Percentiles rank a stretch among this genome's conserved stretches.
Conservation (phyloP, 2,113 vertebrate species). For the Chloebia gouldiae region DNA sequence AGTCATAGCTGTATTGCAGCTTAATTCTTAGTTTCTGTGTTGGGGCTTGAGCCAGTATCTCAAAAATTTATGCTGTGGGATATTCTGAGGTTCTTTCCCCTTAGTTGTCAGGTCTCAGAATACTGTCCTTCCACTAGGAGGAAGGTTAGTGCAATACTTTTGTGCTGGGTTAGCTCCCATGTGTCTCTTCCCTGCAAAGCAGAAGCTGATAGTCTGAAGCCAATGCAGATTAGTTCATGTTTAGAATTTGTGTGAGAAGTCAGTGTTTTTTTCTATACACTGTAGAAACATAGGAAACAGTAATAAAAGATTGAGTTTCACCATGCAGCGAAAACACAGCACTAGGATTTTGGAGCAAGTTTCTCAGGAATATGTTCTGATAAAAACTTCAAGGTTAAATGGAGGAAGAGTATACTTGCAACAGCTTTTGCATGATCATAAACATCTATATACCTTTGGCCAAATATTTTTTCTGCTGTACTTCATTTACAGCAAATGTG, state of each 20-base stretch:
- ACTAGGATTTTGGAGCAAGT: background rate
- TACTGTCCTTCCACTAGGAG: background rate
- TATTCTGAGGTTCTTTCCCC: background rate
- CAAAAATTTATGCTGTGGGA: background rate
- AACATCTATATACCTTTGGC: background rate
- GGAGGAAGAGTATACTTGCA: background rate
- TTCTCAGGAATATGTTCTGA: background rate
- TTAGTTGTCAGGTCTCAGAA: background rate
- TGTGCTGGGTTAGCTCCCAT: background rate
- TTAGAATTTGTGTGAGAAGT: background rate
- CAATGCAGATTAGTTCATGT: background rate
- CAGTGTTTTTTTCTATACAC: background rate
- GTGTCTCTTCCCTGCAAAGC: background rate
- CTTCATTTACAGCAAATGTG: background rate
- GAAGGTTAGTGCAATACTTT: background rate
- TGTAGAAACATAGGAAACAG: background rate
- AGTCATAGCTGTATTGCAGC: background rate
- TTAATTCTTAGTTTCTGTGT: background rate
- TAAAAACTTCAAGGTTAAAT: background rate
- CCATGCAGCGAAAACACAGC: background rate
- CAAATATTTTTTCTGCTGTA: background rate
- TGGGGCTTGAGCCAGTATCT: background rate
- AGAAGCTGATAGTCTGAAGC: background rate
- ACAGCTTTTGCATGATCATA: background rate
- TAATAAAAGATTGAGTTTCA: background rate